phyloP scores from a whole-genome alignment of 2,888 invertebrate genomes.

The Tipula confusa region DNA sequence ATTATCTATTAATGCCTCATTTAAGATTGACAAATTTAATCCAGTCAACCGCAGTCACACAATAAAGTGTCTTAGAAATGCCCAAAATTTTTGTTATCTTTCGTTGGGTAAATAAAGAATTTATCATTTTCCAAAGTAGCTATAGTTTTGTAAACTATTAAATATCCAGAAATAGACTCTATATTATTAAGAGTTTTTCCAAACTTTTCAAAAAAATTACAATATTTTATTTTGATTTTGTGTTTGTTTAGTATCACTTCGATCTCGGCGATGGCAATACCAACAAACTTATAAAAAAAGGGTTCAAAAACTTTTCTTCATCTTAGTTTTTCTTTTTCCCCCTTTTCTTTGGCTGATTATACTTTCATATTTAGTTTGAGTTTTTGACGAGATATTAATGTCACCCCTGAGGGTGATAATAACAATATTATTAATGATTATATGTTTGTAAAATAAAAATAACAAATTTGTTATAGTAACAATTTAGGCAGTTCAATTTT shows the following conservation, averaged over 20 bases:
- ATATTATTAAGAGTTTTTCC: background rate
- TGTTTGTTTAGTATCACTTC: background rate
- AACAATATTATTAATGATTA: slow-evolving; percentile 20
- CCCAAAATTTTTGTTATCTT: background rate
- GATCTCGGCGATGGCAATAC: background rate
- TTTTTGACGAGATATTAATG: background rate
- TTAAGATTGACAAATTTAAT: background rate
- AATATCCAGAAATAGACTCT: background rate
- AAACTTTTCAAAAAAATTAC: background rate
- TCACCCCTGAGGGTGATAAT: slow-evolving; percentile 12
- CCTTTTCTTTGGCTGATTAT: background rate
- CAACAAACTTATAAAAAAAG: background rate
- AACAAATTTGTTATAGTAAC: background rate
- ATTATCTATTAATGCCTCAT: background rate
- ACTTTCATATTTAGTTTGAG: slow-evolving; percentile 6
- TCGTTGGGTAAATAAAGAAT: background rate
- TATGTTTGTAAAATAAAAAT: background rate
- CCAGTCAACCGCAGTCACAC: background rate
- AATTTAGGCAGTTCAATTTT: background rate
- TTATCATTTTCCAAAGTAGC: background rate
- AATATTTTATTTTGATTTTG: background rate
- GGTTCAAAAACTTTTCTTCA: background rate
- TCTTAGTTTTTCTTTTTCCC: background rate
- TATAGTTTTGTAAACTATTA: slow-evolving; percentile 5
- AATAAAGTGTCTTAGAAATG: background rate